A percentile compares a stretch with the other conserved stretches of the same genome.
Conservation (phyloP, 2,113 vertebrate genomes). For the Phaetusa simplex region DNA sequence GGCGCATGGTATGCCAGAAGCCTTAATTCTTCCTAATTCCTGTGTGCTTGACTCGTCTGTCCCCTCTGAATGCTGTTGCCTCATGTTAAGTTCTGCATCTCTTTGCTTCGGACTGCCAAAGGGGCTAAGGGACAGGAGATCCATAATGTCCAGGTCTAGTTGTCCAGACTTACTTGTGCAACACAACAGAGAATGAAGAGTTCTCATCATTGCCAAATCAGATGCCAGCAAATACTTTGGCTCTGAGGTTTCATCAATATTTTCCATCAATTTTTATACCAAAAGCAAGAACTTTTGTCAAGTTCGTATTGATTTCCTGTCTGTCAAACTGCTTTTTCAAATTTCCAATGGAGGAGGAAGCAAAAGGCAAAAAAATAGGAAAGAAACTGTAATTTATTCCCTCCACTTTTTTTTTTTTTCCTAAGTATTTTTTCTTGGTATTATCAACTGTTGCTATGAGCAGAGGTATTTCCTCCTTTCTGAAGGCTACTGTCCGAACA, state of each 20-base stretch:
- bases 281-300: neutral
- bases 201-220: neutral
- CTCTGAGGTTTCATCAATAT: neutral
- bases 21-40: neutral
- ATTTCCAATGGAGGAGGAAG: neutral
- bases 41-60: neutral
- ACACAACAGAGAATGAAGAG: neutral
- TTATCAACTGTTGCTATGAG: neutral
- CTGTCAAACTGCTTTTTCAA: neutral
- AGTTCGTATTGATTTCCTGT: neutral
- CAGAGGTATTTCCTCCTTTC: neutral
- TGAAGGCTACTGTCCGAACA: neutral
- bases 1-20: neutral
- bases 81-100: neutral
- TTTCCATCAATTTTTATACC: slow-evolving; percentile 15
- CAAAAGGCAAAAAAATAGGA: neutral
- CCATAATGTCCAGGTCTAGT: neutral
- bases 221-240: neutral
- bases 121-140: neutral
- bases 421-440: neutral
- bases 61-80: neutral
- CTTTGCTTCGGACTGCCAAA: neutral
- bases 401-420: neutral
- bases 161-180: neutral
- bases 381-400: neutral